Base-by-base conservation (phyloP, 1,140 invertebrate genomes). In the Heliconius himera region DNA sequence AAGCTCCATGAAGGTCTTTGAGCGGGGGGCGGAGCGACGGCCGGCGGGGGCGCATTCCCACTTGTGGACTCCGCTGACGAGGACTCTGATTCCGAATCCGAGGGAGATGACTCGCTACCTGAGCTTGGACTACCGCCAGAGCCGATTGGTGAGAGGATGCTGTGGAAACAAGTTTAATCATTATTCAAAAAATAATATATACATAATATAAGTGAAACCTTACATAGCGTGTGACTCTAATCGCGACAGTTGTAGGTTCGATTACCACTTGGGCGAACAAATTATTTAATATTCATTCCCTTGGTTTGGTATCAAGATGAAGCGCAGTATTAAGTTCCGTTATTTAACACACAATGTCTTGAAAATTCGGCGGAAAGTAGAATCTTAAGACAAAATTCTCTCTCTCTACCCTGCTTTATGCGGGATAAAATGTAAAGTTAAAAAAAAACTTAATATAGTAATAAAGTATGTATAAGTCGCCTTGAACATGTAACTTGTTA, bases 21-120 rank as follows among this genome's bases (percentile, higher is more conserved):
- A 1, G 84, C 86, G 49, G 90, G 90, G 38, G 84, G 84, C 2
- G 89, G 86, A 56, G 84, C 84, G 5, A 89, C 86, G 49, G 90
- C 88, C 29, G 90, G 87, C 2, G 88, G 83, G 20, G 89, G 85
- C 36, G 85, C 82, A n/a, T 89, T 83, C 29, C 84, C 86, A 22
- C 83, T 84, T 54, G 83, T 88, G 8, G 93, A 93, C 88, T 92
- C 93, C 51, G 89, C 89, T 9, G 93, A 94, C 1, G 93, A 94
- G 1, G 93, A 93, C 81, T 94, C 93, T 16, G 88, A 88, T 76
- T 94, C 93, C 0, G 92, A 92, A 81, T 94, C 93, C 0, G 92
- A 91, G 0, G 88, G 89, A 3, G 92, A 93, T 0, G 94, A 94
- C 51, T 87, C 87, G 81, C 93, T 94, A 54, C 88, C 92, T 0